Conservation (phyloP, 2,113 vertebrate genomes). For the western clawed frog (Xenopus tropicalis) region UCB_Xtro_10.0 CM004443.2:126293001-126293500, state of each 20-base stretch:
- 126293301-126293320: slow-evolving; percentile 92
- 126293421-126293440: slow-evolving; percentile 96
- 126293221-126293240: slow-evolving; percentile 92
- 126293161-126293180: slow-evolving; percentile 89
- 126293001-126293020: too few relatives aligned
- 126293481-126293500: slow-evolving; percentile 98
- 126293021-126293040: slow-evolving; percentile 18
- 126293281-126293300: slow-evolving; percentile 88
- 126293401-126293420: slow-evolving; percentile 94
- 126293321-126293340: slow-evolving; percentile 95
- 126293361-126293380: slow-evolving; percentile 95
- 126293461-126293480: slow-evolving; percentile 82
- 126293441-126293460: slow-evolving; percentile 94
- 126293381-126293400: slow-evolving; percentile 96
- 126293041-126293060: slow-evolving; percentile 88
- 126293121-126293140: slow-evolving; percentile 96
- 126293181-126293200: slow-evolving; percentile 95
- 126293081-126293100: slow-evolving; percentile 95
- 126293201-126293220: slow-evolving; percentile 95
- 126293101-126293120: slow-evolving; percentile 96
- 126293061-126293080: slow-evolving; percentile 90
- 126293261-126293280: slow-evolving; percentile 96
- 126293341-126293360: slow-evolving; percentile 87
- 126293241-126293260: slow-evolving; percentile 97
- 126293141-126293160: slow-evolving; percentile 97